Conservation (phyloP, 2,797 vertebrate genomes). For the Macropus fuliginosus region DNA sequence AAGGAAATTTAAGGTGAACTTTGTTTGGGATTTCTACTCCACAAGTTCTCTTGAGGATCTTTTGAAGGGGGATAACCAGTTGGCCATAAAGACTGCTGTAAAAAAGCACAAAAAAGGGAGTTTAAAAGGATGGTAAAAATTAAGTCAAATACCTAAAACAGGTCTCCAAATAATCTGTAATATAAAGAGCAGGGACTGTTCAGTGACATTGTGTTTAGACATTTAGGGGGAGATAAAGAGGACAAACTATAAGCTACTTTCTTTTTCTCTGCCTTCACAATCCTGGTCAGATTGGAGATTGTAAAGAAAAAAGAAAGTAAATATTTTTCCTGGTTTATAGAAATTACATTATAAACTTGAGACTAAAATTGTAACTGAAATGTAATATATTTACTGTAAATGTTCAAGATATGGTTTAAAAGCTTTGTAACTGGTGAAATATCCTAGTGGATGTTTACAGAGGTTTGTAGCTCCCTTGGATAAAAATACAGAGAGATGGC, state of each 20-base stretch:
- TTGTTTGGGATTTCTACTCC: too few relatives aligned
- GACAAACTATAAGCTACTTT: background rate
- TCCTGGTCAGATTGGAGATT: background rate
- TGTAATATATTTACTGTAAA: background rate
- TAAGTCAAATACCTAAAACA: background rate
- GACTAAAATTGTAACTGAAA: background rate
- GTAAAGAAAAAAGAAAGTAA: background rate
- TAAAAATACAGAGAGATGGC: background rate
- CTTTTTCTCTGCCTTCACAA: background rate
- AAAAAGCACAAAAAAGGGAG: background rate
- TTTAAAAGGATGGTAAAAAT: background rate
- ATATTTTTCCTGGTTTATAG: background rate
- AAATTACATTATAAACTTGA: background rate
- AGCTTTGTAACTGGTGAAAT: background rate
- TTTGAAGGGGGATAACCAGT: too few relatives aligned
- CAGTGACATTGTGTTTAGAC: background rate
- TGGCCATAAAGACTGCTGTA: background rate
- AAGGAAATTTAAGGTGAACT: background rate
- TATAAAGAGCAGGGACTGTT: background rate
- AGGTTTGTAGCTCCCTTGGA: background rate
- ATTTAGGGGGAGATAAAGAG: background rate
- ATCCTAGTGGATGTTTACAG: background rate
- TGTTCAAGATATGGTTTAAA: background rate
- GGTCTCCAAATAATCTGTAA: background rate
- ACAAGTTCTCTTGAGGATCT: too few relatives aligned